Evolutionary conservation across 2,113 vertebrate species (phyloP), one percentile per base, ranked within the genome.

Genomic region (Tilapia sparmanii): DNA sequence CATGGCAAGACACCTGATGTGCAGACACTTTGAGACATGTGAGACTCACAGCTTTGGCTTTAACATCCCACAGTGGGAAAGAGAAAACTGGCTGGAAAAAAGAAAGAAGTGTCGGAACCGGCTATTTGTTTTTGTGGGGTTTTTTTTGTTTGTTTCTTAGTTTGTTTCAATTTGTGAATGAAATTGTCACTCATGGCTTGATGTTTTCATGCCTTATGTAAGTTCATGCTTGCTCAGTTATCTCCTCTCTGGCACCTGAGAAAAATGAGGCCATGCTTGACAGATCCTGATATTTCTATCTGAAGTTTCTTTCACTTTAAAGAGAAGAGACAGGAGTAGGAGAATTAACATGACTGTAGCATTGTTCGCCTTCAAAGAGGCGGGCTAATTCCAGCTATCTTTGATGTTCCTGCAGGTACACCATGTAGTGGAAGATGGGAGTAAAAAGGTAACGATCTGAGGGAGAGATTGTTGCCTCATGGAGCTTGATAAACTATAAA

Each of bases 341-440:
- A 68, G 84, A 87, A 89, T 93, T 88, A 89, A 54, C 81, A 82
- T 92, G 78, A 13, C 63, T 33, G 52, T 71, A 19, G 71, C 54
- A 78, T 88, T 83, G 87, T 90, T 92, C 55, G 19, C 87, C 89
- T 89, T 91, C 86, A 88, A 90, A 89, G 89, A 38, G 59, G 33
- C 2, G 1, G 81, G 85, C 81, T 93, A 89, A 92, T 83, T 90
- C 90, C 85, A 63, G 50, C 54, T 52, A 50, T 76, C 86, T 90
- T 93, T 94, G 90, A 93, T 92, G 90, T 71, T 55, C 40, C 40
- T 85, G 82, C 88, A 86, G 91, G 82, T 87, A 81, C 84, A 80
- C 52, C 12, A 7, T 79, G 86, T 81, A 55, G 53, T 38, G 57
- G 79, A 59, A 84, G 57, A 87, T n/a, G 22, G 87, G 38, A 86